Percentiles rank a stretch among this genome's conserved stretches.
These are phyloP conservation scores for Tenualosa ilisha DNA, from an alignment of 2,797 vertebrate genomes.

Conservation along the genomic window DNA sequence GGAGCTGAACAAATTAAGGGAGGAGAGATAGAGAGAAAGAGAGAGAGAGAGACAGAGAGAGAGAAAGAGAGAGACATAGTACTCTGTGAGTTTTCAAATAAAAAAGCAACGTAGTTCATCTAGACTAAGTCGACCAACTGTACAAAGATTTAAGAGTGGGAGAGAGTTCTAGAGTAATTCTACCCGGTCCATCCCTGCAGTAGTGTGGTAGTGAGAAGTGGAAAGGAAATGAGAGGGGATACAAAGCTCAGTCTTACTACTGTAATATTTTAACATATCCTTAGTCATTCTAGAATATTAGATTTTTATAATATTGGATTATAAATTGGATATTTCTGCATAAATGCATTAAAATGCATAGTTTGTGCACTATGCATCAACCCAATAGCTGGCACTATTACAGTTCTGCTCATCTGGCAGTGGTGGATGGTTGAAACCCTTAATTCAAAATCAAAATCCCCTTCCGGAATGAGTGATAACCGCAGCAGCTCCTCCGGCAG, in stretches of 20 bases:
- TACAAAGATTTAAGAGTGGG: too few relatives aligned
- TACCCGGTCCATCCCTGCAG: too few relatives aligned
- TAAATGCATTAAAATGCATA: neutral
- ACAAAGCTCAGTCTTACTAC: too few relatives aligned
- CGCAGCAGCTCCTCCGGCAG: neutral
- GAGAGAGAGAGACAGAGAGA: constrained; percentile 9
- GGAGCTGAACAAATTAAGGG: neutral
- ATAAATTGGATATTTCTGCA: neutral
- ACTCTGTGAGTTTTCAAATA: neutral
- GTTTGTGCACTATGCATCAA: neutral
- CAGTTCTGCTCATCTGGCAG: neutral
- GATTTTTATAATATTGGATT: neutral
- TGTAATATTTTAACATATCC: neutral
- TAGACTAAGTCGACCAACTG: too few relatives aligned
- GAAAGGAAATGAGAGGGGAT: too few relatives aligned
- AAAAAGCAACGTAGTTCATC: neutral
- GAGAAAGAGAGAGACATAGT: neutral
- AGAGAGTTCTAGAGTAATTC: too few relatives aligned
- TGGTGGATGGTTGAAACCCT: neutral
- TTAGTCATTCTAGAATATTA: neutral
- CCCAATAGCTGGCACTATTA: neutral
- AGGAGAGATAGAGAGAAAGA: constrained; percentile 6
- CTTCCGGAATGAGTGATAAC: neutral
- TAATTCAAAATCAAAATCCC: neutral
- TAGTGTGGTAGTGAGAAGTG: too few relatives aligned